phyloP scores from a whole-genome alignment of 2,113 vertebrate genomes.

The Albula glossodonta region DNA sequence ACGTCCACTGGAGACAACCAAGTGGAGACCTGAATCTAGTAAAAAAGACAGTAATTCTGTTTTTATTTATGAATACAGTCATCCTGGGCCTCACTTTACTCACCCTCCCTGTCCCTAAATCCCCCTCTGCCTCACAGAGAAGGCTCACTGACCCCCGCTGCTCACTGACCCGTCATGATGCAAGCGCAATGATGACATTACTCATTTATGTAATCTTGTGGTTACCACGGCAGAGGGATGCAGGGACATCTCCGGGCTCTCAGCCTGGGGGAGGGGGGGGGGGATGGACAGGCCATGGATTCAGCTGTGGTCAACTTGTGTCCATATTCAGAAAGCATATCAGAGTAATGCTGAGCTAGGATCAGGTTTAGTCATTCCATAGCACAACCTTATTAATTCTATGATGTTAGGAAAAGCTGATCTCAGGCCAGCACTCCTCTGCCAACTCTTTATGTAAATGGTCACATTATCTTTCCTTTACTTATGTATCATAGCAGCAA shows the following conservation, averaged over 20 bases:
- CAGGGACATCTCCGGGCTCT: neutral
- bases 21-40: neutral
- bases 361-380: no score
- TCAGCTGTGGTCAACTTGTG: neutral
- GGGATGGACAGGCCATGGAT: neutral
- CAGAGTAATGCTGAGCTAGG: no score
- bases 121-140: neutral
- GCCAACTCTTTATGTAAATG: no score
- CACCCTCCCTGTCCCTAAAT: neutral
- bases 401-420: no score
- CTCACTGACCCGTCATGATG: constrained; percentile 18
- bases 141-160: constrained; percentile 11
- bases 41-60: neutral
- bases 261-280: neutral
- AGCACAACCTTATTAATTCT: no score
- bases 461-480: neutral
- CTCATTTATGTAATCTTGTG: constrained; percentile 40
- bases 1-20: neutral
- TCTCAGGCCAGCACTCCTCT: no score
- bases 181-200: constrained; percentile 40
- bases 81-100: neutral
- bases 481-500: neutral
- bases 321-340: no score
- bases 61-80: neutral
- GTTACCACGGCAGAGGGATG: constrained; percentile 24